These are phyloP conservation scores for Todus mexicanus DNA, from an alignment of 2,797 vertebrate genomes.

Conservation along the genomic window DNA sequence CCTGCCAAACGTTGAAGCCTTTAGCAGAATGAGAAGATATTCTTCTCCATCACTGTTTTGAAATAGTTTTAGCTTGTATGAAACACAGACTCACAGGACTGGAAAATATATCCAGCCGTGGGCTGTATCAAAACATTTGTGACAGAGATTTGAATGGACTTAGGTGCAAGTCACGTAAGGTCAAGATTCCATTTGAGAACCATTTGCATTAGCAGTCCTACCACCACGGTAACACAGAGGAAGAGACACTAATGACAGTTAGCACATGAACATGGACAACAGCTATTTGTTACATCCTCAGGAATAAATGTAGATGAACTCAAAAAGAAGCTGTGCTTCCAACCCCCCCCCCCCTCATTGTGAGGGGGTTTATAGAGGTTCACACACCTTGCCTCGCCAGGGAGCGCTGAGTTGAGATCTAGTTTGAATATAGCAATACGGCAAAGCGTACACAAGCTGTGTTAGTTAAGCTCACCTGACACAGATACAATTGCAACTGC, in stretches of 20 bases:
- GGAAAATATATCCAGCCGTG: constrained; percentile 17
- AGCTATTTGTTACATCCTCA: background rate
- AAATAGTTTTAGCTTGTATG: background rate
- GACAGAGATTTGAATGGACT: constrained; percentile 64
- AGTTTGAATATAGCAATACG: background rate
- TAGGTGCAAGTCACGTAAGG: constrained; percentile 55
- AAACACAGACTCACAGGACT: constrained; percentile 5
- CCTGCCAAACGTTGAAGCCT: background rate
- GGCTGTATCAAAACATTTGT: constrained; percentile 54
- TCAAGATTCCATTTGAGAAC: constrained; percentile 44
- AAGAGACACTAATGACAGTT: background rate
- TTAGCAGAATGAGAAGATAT: background rate
- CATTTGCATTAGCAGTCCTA: constrained; percentile 26
- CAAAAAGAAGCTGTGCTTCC: background rate
- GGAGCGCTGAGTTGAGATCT: background rate
- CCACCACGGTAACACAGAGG: background rate
- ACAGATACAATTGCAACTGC: background rate
- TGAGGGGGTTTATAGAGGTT: background rate
- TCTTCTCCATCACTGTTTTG: background rate
- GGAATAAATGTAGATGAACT: background rate
- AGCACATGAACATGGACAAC: constrained; percentile 33
- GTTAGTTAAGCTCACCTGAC: background rate
- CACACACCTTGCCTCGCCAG: background rate
- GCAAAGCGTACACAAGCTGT: background rate
- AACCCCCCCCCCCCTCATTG: background rate